Conservation (phyloP, 2,888 invertebrate genomes). For the Melanophora roralis region DNA sequence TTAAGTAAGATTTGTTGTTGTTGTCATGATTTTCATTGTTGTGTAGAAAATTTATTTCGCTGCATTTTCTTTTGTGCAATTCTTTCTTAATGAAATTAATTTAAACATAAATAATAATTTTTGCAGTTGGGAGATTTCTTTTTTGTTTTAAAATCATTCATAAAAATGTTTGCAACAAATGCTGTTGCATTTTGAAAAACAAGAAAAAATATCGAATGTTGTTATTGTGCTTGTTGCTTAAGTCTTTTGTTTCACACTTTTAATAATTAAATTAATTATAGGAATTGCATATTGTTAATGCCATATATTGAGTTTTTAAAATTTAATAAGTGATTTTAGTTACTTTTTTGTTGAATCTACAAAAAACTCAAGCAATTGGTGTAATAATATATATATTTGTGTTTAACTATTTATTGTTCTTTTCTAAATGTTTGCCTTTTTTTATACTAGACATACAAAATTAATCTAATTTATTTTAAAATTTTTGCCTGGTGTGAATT, state of each 20-base stretch:
- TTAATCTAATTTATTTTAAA: too few species aligned
- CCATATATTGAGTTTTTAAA: too few species aligned
- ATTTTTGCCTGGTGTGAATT: too few species aligned
- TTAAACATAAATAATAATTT: background rate
- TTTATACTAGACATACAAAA: too few species aligned
- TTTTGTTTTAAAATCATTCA: background rate
- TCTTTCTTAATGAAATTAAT: background rate
- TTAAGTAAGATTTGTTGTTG: background rate
- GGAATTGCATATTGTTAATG: too few species aligned
- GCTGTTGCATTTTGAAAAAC: background rate
- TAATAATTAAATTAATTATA: background rate
- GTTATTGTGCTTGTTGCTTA: slow-evolving; percentile 45
- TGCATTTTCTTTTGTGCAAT: background rate
- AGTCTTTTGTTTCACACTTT: slow-evolving; percentile 56
- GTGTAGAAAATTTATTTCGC: background rate
- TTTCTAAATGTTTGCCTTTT: too few species aligned
- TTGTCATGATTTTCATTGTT: slow-evolving; percentile 7
- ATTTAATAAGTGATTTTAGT: too few species aligned
- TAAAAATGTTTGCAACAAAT: background rate
- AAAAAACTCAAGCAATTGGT: too few species aligned
- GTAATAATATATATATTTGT: too few species aligned
- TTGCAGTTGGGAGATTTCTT: slow-evolving; percentile 26
- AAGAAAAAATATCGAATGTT: background rate
- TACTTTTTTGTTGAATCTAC: too few species aligned
- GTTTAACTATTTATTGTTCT: too few species aligned